These are phyloP conservation scores for Trachurus trachurus DNA, from an alignment of 2,797 vertebrate species.

Conservation along the genomic window DNA sequence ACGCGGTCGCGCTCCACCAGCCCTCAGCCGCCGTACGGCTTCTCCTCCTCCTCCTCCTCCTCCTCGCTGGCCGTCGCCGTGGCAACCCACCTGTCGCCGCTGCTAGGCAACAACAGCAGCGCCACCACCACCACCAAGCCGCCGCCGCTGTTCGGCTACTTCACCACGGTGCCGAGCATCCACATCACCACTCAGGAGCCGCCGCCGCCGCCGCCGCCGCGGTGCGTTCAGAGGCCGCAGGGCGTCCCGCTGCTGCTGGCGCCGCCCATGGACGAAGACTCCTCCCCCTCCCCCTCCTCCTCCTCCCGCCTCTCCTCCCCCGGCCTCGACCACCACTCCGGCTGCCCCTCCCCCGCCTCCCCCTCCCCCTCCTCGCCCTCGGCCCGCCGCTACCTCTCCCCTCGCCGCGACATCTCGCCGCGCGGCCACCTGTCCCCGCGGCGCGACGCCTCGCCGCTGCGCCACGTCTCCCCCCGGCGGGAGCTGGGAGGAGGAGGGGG, in stretches of 20 bases:
- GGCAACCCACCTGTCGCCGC: conserved; percentile 69
- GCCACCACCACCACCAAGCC: conserved; percentile 81
- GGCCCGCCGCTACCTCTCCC: conserved; percentile 92
- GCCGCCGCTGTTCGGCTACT: conserved; percentile 92
- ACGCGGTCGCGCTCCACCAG: conserved; percentile 96
- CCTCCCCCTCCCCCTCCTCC: conserved; percentile 84
- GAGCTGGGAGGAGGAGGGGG: conserved; percentile 78
- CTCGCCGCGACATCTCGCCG: conserved; percentile 92
- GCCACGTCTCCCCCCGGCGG: conserved; percentile 92
- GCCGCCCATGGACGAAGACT: conserved; percentile 91
- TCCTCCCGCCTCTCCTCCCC: conserved; percentile 88
- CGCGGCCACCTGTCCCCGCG: conserved; percentile 88
- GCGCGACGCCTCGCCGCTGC: conserved; percentile 91
- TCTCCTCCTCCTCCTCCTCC: conserved; percentile 91
- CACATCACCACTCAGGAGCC: conserved; percentile 91
- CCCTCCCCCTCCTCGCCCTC: conserved; percentile 91
- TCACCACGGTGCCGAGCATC: conserved; percentile 96
- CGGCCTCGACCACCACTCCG: conserved; percentile 90
- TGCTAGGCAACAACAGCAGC: too few relatives aligned
- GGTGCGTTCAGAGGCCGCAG: conserved; percentile 78
- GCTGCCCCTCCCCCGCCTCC: conserved; percentile 89
- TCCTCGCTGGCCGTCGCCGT: conserved; percentile 85
- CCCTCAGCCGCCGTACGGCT: conserved; percentile 89
- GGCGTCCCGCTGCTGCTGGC: conserved; percentile 80
- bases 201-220: too few relatives aligned